Evolutionary conservation across 2,888 invertebrate species (phyloP), one percentile per base, ranked within the genome.

Genomic region (Ischnura elegans): DNA sequence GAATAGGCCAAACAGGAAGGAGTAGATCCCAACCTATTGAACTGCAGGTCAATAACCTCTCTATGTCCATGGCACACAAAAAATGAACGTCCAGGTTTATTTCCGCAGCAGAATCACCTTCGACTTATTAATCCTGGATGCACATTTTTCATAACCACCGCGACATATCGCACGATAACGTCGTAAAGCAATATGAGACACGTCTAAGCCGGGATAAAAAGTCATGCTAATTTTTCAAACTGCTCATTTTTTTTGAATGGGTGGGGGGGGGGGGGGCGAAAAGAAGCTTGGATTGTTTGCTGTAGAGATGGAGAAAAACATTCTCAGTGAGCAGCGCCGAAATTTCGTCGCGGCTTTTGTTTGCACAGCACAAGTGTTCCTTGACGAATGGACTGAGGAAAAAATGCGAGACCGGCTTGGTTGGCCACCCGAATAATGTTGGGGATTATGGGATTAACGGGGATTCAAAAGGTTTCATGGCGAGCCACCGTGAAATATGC

Each of bases 321-420:
- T 25, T 36, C 76, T 36, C 36, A 36, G 13, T 13, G 36, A 76
- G 76, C 13, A 25, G 76, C 13, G n/a, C 29, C 76, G 76, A 76
- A 76, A 36, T 76, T 76, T 76, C 76, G 36, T 76, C 76, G 36
- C 76, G 76, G 76, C 29, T 25, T 42, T 87, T 87, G 87, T 51
- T 87, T 47, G 51, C 46, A 87, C 47, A 19, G 87, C 47, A 36
- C 46, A 47, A 87, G 87, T 51, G 87, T 51, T 25, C 87, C 87
- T 51, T 87, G 87, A 87, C 51, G 51, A 87, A 87, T 87, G 42
- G 87, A 29, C 36, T 87, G 87, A 36, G 36, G 36, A 76, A 76
- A 76, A 61, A 16, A n/a, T 51, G 3, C 4, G 47, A 29, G 87
- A 51, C 29, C 47, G 29, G 47, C 87, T 87, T 51, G 47, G 43